Percentiles rank a stretch among this genome's conserved stretches.
Evolutionary conservation across 2,797 vertebrate species (phyloP).

Genomic region (Limnodromus scolopaceus): DNA sequence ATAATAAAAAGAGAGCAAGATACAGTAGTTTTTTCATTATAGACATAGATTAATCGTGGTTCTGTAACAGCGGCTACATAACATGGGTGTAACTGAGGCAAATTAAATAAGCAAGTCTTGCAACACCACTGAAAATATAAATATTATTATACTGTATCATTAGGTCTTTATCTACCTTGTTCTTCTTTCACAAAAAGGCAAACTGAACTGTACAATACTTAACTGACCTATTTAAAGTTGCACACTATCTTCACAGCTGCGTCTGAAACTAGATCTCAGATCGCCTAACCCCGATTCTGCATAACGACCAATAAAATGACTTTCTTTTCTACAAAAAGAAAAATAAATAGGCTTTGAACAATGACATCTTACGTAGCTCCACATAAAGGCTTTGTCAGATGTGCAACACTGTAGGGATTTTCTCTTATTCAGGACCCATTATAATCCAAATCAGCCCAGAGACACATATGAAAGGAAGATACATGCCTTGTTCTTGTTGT

Average conservation of each 20-base stretch:
- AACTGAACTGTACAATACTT: neutral
- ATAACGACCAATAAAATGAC: neutral
- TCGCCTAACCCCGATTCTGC: neutral
- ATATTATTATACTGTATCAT: neutral
- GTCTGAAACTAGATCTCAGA: conserved; percentile 3
- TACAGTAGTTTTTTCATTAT: neutral
- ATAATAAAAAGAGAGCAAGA: neutral
- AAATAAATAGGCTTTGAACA: conserved; percentile 31
- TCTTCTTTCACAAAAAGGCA: neutral
- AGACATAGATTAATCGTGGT: neutral
- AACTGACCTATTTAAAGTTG: conserved; percentile 1
- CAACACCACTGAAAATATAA: neutral
- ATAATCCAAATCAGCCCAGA: neutral
- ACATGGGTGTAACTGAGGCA: neutral
- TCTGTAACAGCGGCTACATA: neutral
- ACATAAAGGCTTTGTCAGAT: neutral
- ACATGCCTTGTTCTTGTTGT: neutral
- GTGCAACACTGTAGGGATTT: neutral
- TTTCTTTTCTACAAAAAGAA: conserved; percentile 16
- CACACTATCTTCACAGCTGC: neutral
- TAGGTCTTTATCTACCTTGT: neutral
- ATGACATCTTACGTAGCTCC: neutral
- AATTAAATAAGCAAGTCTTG: neutral
- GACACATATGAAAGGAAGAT: neutral
- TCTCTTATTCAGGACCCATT: neutral